phyloP scores from a whole-genome alignment of 2,797 vertebrate genomes.

The Leptoclinus maculatus region DNA sequence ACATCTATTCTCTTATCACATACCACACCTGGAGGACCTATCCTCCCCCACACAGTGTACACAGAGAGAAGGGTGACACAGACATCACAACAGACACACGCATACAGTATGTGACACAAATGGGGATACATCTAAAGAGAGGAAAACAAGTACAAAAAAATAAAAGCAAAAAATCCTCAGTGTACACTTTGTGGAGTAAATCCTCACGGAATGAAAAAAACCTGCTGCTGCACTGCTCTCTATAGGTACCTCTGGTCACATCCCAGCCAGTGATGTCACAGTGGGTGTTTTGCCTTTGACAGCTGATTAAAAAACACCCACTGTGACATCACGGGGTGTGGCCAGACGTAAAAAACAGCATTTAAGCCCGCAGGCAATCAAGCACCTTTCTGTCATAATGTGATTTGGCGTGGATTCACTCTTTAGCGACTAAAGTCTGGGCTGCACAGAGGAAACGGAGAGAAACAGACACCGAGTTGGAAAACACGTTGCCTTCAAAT shows the following conservation, averaged over 20 bases:
- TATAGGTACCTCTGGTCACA: constrained; percentile 10
- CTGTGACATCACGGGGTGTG: constrained; percentile 51
- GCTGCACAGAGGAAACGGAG: constrained; percentile 28
- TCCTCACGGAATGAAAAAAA: constrained; percentile 16
- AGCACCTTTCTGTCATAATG: constrained; percentile 37
- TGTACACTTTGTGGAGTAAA: constrained; percentile 24
- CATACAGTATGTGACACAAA: neutral
- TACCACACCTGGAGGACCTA: constrained; percentile 50
- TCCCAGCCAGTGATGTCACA: constrained; percentile 21
- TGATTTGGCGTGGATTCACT: constrained; percentile 47
- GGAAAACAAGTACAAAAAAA: neutral
- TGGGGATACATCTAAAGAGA: constrained; percentile 24
- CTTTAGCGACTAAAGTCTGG: constrained; percentile 44
- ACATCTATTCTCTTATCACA: constrained; percentile 67
- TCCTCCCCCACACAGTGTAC: constrained; percentile 7
- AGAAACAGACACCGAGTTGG: constrained; percentile 8
- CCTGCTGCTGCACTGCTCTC: neutral
- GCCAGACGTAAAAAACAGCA: constrained; percentile 31
- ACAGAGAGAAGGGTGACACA: constrained; percentile 5
- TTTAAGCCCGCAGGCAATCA: constrained; percentile 34
- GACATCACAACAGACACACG: neutral
- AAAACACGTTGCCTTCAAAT: constrained; percentile 40
- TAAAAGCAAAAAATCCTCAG: constrained; percentile 13
- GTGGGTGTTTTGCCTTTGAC: constrained; percentile 45
- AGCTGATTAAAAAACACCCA: constrained; percentile 48